Base-by-base conservation (phyloP, 2,113 vertebrate species). In the Cephalopholis sonnerati region DNA sequence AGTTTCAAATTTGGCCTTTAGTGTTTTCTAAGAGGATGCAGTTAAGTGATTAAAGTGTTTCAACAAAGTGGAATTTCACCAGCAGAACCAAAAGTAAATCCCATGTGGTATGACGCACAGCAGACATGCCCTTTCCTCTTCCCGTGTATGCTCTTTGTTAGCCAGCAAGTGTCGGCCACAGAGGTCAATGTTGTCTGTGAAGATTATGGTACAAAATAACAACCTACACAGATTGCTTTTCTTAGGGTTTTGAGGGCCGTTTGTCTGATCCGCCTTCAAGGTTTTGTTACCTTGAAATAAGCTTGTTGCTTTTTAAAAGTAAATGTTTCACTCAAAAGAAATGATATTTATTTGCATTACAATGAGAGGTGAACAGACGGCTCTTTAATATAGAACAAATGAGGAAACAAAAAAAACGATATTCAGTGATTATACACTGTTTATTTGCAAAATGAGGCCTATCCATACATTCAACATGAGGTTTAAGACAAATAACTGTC, bases 91-190 rank as follows among this genome's bases (percentile, higher is more conserved):
- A 58, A 86, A 16, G 65, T 70, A 20, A 83, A 75, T 79, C 88
- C 81, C 72, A 27, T n/a, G 81, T 50, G 87, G 69, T 18, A 85
- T 85, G 70, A 89, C 74, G 50, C 61, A 93, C 2, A 1, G 15
- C 25, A 36, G 65, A 84, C 73, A 51, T 46, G 46, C 77, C 79
- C 66, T 85, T 85, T 85, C 79, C 81, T 75, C 72, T 83, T 90
- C 68, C 86, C 5, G 13, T 73, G 20, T n/a, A 24, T 39, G 65
- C 50, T 48, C 53, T 70, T 69, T 84, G 74, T 82, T 51, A 51
- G 79, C 67, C 86, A 87, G 74, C 8, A 15, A 53, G 64, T 71
- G 63, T 51, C 61, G 69, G 62, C 27, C 48, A n/a, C 20, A 32
- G 25, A 77, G 61, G 83, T 84, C 48, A 70, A 5, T 15, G 39